Evolutionary conservation across 2,888 invertebrate species (phyloP), one percentile per base, ranked within the genome.

Genomic region (Notodonta dromedarius): DNA sequence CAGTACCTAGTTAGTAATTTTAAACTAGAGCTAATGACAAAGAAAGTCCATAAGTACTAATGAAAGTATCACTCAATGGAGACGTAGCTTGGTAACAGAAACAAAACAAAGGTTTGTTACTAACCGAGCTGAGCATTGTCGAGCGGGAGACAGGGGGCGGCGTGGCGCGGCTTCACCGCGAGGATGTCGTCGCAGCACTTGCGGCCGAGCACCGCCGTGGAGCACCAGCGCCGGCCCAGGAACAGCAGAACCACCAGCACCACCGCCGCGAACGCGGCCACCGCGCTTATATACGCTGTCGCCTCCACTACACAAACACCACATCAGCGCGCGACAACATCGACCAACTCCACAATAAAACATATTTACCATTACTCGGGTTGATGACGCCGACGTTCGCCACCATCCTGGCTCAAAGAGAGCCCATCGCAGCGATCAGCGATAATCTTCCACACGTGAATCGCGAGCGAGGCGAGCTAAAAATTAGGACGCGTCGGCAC

Each of bases 171-270:
- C 89, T 86, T 94, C 84, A 89, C 90, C n/a, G 86, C 76, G 63
- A 90, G 86, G 66, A 88, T 91, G 77, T 80, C 94, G 90, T 89
- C 90, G 73, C 88, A 87, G 78, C 86, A 85, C 78, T 89, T 91
- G 72, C 89, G 85, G 60, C 75, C 79, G 78, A 90, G 84, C 75
- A 93, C 82, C 66, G 93, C 77, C 24, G 88, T 71, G 84, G 89
- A 80, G 86, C 92, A 86, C 94, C 94, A 93, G 88, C 96, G 96
- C 81, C 98, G 96, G 84, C 97, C 97, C 73, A 98, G 95, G 93
- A 98, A 98, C 73, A 98, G 94, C 79, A 98, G 96, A 80, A 98
- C 95, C 71, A 98, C 96, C 78, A 98, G 94, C 74, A 98, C 94
- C 65, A 98, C 94, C 32, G 96, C 96, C 60, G 98, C 96, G 84